Base-by-base conservation (phyloP, 2,888 invertebrate species). In the Eupithecia centaureata region DNA sequence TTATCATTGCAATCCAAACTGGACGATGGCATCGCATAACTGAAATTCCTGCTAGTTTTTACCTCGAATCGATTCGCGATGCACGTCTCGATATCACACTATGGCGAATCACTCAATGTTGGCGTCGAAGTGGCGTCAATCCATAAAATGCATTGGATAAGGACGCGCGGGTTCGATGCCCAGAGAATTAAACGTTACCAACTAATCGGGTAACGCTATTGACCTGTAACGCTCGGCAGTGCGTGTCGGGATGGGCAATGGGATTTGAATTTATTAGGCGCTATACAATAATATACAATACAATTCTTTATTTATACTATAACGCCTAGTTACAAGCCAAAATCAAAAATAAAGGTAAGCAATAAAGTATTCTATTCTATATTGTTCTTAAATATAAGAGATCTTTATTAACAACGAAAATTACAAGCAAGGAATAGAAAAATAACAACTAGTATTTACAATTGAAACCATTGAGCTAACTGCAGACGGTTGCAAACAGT, bases 141-240 rank as follows among this genome's bases (percentile, higher is more conserved):
- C 77, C 79, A 79, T 81, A 76, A 82, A 82, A 71, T 28, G 63
- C 70, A 83, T 84, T 82, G 74, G 81, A 58, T 71, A 73, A 67
- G 74, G 73, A 56, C 30, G 54, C 70, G 25, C 22, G 22, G 22
- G 57, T 57, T 57, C 57, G 57, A 32, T 32, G 57, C 4, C 57
- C 57, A 32, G 22, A 15, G 10, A 47, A 47, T 28, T 30, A 56
- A 56, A 56, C 12, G 32, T 79, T 75, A 75, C 63, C 79, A 79
- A 80, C 82, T 77, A 78, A 74, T 57, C 57, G 56, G 56, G 75
- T 72, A 73, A 78, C 77, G 78, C 76, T 78, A 80, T 79, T 78
- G 81, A 77, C 76, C 79, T 70, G 79, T 71, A 77, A 81, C 79
- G 80, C 78, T 81, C 68, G 74, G 71, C 74, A 65, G 78, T 77